phyloP scores from a whole-genome alignment of 2,797 vertebrate species.

The Centropyge bicolor region DNA sequence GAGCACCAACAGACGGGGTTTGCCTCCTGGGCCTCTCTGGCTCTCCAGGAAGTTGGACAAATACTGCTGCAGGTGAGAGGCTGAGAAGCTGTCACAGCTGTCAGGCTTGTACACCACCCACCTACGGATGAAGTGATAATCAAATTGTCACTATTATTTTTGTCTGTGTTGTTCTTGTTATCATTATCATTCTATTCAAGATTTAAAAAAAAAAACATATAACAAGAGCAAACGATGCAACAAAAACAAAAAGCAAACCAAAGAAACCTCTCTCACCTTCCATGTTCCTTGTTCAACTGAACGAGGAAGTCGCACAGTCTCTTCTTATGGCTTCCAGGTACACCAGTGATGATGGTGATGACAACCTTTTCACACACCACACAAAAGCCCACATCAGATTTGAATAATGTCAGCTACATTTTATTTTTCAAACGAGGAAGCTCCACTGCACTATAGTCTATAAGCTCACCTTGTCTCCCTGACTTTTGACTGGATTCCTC shows the following conservation, averaged over 20 bases:
- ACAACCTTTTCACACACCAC: conserved; percentile 83
- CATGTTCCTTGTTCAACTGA: conserved; percentile 88
- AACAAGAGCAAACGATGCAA: background rate
- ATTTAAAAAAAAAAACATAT: background rate
- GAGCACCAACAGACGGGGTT: conserved; percentile 89
- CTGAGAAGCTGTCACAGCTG: conserved; percentile 89
- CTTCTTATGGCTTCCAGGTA: conserved; percentile 92
- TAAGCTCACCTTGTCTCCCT: conserved; percentile 87
- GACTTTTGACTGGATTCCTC: conserved; percentile 66
- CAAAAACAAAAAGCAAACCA: background rate
- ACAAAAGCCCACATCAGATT: conserved; percentile 31
- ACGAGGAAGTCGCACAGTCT: conserved; percentile 91
- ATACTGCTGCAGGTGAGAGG: conserved; percentile 91
- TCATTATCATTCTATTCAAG: background rate
- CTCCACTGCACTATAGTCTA: background rate
- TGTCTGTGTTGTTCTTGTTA: background rate
- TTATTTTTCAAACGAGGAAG: background rate
- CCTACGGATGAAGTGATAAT: conserved; percentile 75
- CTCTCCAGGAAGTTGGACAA: conserved; percentile 88
- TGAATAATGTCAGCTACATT: background rate
- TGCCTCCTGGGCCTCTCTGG: conserved; percentile 78
- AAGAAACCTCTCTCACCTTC: conserved; percentile 83
- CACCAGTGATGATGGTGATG: conserved; percentile 91
- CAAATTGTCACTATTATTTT: background rate
- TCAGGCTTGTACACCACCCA: conserved; percentile 93